Evolutionary conservation across 2,888 invertebrate genomes (phyloP), one percentile per base, ranked within the genome.

Genomic region (Pachymerium ferrugineum): DNA sequence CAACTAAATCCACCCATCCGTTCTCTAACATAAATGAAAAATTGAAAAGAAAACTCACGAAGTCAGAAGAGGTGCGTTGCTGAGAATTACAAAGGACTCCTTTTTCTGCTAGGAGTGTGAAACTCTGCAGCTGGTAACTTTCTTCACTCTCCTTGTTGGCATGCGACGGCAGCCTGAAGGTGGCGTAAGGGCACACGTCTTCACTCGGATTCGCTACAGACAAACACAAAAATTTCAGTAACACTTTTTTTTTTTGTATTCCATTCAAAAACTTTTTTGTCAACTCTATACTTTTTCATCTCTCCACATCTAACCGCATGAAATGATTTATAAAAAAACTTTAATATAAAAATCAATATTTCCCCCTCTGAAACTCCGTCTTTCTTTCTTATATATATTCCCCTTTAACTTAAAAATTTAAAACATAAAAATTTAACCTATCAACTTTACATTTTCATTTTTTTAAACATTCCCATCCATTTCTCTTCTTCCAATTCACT

Each of bases 111-210:
- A 68, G 29, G 28, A 30, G 68, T 54, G 70, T 29, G 33, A 70
- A 70, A 33, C 16, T 70, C 19, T 70, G 70, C 35, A 70, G 33
- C 35, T 70, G 70, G 70, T 70, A 70, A 33, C 31, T 70, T 29
- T 70, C 70, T 19, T 25, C 31, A 35, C 33, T 35, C 14, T 70
- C 33, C 25, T 70, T 33, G 31, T 29, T 31, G 25, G 25, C 70
- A 25, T 35, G 31, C 25, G 25, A 25, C 25, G 70, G 70, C 35
- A 70, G 35, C 25, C 70, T 29, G 35, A 70, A 70, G 31, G 70
- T 70, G 35, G 70, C 70, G 14, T 70, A 70, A 35, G 70, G 70
- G 35, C 70, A 70, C 31, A 70, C 35, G 70, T 70, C 70, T 25
- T 70, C 70, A 70, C 47, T 16, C 19, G 47, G 47, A 22, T 54